Percentiles rank a stretch among this genome's conserved stretches.
phyloP scores from a whole-genome alignment of 2,113 vertebrate genomes.

The Thalassarche chlororhynchos region DNA sequence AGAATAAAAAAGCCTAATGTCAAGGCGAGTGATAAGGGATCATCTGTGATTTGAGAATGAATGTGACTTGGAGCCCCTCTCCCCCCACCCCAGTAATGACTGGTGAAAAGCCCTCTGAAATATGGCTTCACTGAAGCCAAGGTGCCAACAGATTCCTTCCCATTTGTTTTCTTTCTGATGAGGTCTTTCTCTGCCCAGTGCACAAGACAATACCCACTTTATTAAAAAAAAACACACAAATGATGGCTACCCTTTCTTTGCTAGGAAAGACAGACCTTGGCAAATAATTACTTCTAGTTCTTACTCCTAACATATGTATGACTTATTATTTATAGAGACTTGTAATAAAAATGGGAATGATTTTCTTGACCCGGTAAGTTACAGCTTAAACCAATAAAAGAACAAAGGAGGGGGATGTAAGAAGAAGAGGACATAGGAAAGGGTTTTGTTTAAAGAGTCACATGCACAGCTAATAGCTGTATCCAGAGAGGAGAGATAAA shows the following conservation, averaged over 20 bases:
- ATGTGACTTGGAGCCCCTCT: neutral
- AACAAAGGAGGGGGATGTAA: neutral
- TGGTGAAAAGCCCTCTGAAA: neutral
- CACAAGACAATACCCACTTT: neutral
- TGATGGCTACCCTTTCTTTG: neutral
- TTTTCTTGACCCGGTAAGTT: neutral
- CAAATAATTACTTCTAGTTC: slow-evolving; percentile 8
- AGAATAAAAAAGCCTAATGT: neutral
- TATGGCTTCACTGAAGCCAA: neutral
- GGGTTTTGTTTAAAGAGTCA: slow-evolving; percentile 1
- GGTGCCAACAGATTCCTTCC: neutral
- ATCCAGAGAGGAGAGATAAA: slow-evolving; percentile 16
- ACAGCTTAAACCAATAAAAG: slow-evolving; percentile 53
- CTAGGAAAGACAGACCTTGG: neutral
- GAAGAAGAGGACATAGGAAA: neutral
- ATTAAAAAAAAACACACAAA: neutral
- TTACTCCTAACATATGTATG: slow-evolving; percentile 1
- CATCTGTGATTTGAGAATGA: neutral
- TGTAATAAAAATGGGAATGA: slow-evolving; percentile 14
- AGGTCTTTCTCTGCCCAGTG: neutral
- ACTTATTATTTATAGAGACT: slow-evolving; percentile 35
- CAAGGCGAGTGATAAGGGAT: neutral
- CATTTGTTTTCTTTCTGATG: neutral
- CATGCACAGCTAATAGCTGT: neutral
- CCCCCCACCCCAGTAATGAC: neutral